phyloP scores from a whole-genome alignment of 2,113 vertebrate species.

The Austrofundulus limnaeus region DNA sequence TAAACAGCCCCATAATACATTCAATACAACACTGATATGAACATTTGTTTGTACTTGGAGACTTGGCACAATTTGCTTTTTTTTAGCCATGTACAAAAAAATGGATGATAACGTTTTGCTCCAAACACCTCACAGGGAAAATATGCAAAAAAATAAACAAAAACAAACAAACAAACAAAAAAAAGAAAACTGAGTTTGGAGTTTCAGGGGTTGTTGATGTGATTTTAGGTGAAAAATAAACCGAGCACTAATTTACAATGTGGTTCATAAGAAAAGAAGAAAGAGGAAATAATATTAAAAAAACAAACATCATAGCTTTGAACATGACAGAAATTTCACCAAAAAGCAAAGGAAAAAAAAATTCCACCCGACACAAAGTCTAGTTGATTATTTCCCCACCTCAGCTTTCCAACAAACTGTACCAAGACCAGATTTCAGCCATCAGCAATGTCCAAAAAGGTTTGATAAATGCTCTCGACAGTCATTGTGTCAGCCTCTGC shows the following conservation, averaged over 20 bases:
- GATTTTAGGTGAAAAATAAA: conserved; percentile 76
- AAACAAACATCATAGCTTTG: conserved; percentile 88
- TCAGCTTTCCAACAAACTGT: conserved; percentile 87
- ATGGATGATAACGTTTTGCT: conserved; percentile 87
- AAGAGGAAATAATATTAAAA: conserved; percentile 74
- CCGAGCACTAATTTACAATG: conserved; percentile 92
- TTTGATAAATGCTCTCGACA: conserved; percentile 92
- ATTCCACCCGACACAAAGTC: conserved; percentile 81
- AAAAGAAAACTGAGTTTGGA: conserved; percentile 77
- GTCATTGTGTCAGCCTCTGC: conserved; percentile 90
- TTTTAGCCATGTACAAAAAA: conserved; percentile 88
- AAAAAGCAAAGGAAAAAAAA: conserved; percentile 53
- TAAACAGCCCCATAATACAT: conserved; percentile 70
- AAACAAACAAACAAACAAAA: background rate
- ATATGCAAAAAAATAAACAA: conserved; percentile 54
- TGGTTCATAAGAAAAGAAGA: conserved; percentile 77
- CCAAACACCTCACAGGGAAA: conserved; percentile 64
- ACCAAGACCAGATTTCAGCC: conserved; percentile 92
- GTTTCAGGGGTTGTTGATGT: conserved; percentile 84
- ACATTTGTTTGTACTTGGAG: conserved; percentile 75
- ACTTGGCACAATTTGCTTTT: conserved; percentile 84
- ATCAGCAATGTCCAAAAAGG: conserved; percentile 88
- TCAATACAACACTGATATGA: conserved; percentile 85
- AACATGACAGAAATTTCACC: conserved; percentile 94
- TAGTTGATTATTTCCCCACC: conserved; percentile 90